Conservation (phyloP, 2,888 invertebrate genomes). For the Shargacucullia verbasci region DNA sequence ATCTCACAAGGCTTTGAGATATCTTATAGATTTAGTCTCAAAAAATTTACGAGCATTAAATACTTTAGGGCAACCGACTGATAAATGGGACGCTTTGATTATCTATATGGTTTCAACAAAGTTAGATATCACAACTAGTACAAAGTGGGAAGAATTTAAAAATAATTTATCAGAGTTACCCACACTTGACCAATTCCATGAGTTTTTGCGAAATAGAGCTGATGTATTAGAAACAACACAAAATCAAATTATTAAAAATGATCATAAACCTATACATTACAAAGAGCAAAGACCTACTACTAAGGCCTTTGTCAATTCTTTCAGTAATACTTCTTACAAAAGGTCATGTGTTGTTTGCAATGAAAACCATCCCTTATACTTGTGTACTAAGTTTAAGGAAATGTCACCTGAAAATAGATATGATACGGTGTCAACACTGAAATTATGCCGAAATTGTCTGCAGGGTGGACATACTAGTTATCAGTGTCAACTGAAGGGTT, state of each 20-base stretch:
- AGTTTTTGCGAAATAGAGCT: background rate
- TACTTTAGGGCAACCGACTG: background rate
- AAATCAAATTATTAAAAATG: background rate
- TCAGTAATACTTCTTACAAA: no score
- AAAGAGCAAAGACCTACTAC: no score
- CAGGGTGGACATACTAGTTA: background rate
- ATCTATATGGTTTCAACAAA: background rate
- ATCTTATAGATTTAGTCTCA: no score
- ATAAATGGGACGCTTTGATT: background rate
- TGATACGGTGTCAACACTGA: background rate
- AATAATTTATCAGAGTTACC: background rate
- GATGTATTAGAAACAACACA: background rate
- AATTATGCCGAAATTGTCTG: background rate
- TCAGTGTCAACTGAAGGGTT: background rate
- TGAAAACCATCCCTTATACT: background rate
- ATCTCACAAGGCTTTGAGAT: no score
- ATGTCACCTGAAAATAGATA: background rate
- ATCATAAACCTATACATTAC: background rate
- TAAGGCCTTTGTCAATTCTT: background rate
- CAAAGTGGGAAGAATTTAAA: background rate
- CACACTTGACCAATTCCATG: background rate
- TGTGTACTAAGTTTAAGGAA: background rate
- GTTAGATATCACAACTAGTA: background rate
- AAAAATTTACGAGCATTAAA: background rate
- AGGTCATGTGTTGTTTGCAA: background rate